phyloP scores from a whole-genome alignment of 1,140 invertebrate genomes.

The Papilio machaon region DNA sequence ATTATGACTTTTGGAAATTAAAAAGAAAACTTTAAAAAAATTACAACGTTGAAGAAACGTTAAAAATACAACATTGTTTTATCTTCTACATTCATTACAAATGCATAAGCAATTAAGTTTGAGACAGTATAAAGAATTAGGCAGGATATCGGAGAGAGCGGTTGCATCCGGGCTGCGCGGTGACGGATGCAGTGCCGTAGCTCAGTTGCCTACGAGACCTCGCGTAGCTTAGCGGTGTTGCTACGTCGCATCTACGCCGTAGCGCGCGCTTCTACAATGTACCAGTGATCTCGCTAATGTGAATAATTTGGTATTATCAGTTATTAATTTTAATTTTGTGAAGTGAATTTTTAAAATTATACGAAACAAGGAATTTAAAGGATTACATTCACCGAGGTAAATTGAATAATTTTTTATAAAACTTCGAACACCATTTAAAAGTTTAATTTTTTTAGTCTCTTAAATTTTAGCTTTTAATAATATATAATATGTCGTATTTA shows the following conservation, averaged over 20 bases:
- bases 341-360: constrained; percentile 19
- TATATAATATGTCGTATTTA: too few relatives aligned
- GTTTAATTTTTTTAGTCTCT: background rate
- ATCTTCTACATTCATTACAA: constrained; percentile 40
- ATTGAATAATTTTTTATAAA: background rate
- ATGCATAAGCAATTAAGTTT: constrained; percentile 52
- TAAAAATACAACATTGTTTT: constrained; percentile 9
- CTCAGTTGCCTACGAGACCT: constrained; percentile 51
- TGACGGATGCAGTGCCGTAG: constrained; percentile 46
- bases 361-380: constrained; percentile 10
- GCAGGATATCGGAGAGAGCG: constrained; percentile 36
- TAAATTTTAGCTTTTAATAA: background rate
- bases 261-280: constrained; percentile 21
- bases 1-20: background rate
- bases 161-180: constrained; percentile 47
- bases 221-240: constrained; percentile 39
- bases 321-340: constrained; percentile 29
- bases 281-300: background rate
- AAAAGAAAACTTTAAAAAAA: background rate
- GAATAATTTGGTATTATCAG: background rate
- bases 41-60: background rate
- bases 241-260: constrained; percentile 19
- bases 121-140: constrained; percentile 46
- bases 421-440: background rate
- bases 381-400: constrained; percentile 7